Base-by-base conservation (phyloP, 2,797 vertebrate genomes). In the Labroides dimidiatus region DNA sequence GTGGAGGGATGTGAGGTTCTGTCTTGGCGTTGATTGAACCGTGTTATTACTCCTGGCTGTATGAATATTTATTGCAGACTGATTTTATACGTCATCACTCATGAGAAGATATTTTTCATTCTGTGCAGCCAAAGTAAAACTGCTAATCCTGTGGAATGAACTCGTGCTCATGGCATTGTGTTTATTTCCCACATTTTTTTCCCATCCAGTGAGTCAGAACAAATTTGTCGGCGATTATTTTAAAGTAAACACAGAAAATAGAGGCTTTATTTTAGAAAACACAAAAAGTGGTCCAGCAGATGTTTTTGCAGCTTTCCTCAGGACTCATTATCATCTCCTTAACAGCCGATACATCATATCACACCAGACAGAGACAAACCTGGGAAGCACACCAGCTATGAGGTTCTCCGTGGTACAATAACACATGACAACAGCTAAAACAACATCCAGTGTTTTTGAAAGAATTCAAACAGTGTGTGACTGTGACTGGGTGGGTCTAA, bases 381-480 rank as follows among this genome's bases (percentile, higher is more conserved):
- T 42, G 19, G 21, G 55, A n/a, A 10, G 21, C 3, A 1, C 0
- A 23, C 4, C 48, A 58, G n/a, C 6, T 6, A 17, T 5, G 44
- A 39, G 23, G 1, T 3, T 0, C 65, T 39, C 56, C 14, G 4
- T 12, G 2, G 42, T 61, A 58, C 12, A 75, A 71, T 33, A 77
- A 78, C 64, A 77, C 41, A 6, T 55, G 36, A 10, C 64, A 64
- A 57, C 47, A 67, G 72, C 61, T 78, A 51, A 64, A 74, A 69
- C 12, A 68, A 69, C 43, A 72, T 30, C 14, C 23, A 44, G 15
- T 61, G 54, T 64, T 76, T 33, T 36, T 64, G 23, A 17, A 39
- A 11, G n/a, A 60, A 24, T 27, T 61, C 1, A 71, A 55, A 67
- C 37, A 9, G 53, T 59, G 58, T 36, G 64, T 58, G 41, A 14